A percentile compares a stretch with the other conserved stretches of the same genome.
Conservation (phyloP, 2,113 vertebrate genomes). For the Oncorhynchus mykiss region DNA sequence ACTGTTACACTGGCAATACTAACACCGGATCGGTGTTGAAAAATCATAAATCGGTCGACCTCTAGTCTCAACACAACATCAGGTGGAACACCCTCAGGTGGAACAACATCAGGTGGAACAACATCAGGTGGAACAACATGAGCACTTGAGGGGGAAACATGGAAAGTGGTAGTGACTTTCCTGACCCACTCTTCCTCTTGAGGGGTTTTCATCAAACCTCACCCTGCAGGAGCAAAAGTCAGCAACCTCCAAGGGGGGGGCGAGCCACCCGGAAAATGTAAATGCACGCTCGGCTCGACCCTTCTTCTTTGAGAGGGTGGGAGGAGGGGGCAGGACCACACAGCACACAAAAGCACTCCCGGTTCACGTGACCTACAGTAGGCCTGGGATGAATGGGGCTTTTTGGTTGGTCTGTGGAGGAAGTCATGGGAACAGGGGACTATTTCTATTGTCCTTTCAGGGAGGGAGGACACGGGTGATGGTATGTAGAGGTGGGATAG, state of each 20-base stretch:
- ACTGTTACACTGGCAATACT: too few species aligned
- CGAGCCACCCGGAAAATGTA: constrained; percentile 39
- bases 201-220: constrained; percentile 37
- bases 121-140: background rate
- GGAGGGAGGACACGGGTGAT: background rate
- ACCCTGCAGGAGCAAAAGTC: constrained; percentile 23
- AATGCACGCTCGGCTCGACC: background rate
- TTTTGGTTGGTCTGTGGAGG: constrained; percentile 50
- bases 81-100: background rate
- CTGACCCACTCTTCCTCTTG: constrained; percentile 27
- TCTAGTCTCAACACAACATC: background rate
- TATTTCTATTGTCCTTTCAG: constrained; percentile 53
- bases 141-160: constrained; percentile 14
- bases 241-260: constrained; percentile 23
- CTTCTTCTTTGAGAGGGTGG: constrained; percentile 2
- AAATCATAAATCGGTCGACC: too few species aligned
- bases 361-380: constrained; percentile 50
- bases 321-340: constrained; percentile 11
- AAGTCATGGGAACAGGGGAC: constrained; percentile 64
- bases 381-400: constrained; percentile 43
- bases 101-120: constrained; percentile 4
- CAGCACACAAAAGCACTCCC: constrained; percentile 51
- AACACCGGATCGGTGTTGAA: too few species aligned
- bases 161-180: background rate
- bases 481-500: constrained; percentile 39